Conservation (phyloP, 2,888 invertebrate genomes). For the Lamellibrachia satsuma region DNA sequence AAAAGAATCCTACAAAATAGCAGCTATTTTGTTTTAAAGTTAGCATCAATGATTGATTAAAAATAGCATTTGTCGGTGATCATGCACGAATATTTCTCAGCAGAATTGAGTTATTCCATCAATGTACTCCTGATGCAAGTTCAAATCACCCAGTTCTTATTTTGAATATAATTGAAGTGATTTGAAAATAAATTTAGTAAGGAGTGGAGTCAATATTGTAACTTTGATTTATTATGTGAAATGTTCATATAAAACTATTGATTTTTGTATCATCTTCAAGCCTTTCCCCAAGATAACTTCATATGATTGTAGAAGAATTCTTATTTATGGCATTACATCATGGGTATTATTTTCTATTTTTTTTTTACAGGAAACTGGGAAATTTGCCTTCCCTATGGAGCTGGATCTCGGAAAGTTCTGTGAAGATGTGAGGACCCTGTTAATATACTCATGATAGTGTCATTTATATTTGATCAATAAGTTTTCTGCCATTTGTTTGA, state of each 20-base stretch:
- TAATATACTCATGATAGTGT: not conserved
- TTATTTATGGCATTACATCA: not conserved
- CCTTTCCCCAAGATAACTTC: not conserved
- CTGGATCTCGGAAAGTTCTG: slow-evolving; percentile 62
- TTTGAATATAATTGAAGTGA: not conserved
- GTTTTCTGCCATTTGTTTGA: not conserved
- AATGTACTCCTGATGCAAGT: not conserved
- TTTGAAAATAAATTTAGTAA: not conserved
- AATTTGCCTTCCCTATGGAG: slow-evolving; percentile 60
- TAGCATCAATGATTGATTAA: not conserved
- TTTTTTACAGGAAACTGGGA: slow-evolving; percentile 59
- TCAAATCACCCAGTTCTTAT: not conserved
- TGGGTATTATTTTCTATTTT: not conserved
- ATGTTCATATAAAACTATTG: not conserved
- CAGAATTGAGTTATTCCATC: not conserved
- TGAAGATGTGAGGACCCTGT: slow-evolving; percentile 53
- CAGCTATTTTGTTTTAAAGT: not conserved
- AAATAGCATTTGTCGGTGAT: not conserved
- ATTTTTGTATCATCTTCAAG: not conserved
- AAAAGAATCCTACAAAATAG: not conserved
- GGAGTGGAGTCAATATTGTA: not conserved
- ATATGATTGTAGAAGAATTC: not conserved
- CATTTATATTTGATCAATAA: not conserved
- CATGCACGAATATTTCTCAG: not conserved
- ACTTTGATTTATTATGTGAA: slow-evolving; percentile 17